phyloP scores from a whole-genome alignment of 2,888 invertebrate species.

The Sarcophaga rosellei region DNA sequence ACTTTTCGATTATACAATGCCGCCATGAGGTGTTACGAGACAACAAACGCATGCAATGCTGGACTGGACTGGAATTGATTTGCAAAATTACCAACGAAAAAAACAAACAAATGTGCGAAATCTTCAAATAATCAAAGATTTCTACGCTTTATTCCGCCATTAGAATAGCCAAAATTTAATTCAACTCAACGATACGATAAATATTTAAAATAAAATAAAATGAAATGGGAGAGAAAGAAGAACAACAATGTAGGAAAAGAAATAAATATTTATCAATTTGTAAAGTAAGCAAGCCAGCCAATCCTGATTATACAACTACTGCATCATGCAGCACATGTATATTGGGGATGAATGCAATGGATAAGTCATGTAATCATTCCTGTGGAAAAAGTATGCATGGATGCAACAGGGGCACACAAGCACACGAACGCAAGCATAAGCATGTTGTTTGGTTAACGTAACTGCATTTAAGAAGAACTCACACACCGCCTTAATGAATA shows the following conservation, averaged over 20 bases:
- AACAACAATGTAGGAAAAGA: background rate
- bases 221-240: too few relatives aligned
- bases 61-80: conserved; percentile 42
- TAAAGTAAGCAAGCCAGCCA: conserved; percentile 1
- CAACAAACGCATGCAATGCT: conserved; percentile 33
- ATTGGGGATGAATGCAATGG: conserved; percentile 22
- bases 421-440: background rate
- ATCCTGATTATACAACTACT: conserved; percentile 43
- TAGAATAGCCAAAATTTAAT: conserved; percentile 9
- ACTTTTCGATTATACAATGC: conserved; percentile 49
- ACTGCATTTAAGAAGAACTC: conserved; percentile 51
- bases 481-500: conserved; percentile 54
- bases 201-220: background rate
- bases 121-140: conserved; percentile 53
- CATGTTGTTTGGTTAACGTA: conserved; percentile 13
- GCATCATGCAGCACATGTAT: background rate
- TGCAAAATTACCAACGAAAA: conserved; percentile 44
- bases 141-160: background rate
- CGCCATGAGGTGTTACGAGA: conserved; percentile 53
- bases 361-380: conserved; percentile 50
- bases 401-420: conserved; percentile 3
- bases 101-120: conserved; percentile 20
- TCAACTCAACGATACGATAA: background rate
- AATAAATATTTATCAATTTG: conserved; percentile 60
- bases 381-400: conserved; percentile 41